phyloP scores from a whole-genome alignment of 2,888 invertebrate species.

The Brenthis ino region DNA sequence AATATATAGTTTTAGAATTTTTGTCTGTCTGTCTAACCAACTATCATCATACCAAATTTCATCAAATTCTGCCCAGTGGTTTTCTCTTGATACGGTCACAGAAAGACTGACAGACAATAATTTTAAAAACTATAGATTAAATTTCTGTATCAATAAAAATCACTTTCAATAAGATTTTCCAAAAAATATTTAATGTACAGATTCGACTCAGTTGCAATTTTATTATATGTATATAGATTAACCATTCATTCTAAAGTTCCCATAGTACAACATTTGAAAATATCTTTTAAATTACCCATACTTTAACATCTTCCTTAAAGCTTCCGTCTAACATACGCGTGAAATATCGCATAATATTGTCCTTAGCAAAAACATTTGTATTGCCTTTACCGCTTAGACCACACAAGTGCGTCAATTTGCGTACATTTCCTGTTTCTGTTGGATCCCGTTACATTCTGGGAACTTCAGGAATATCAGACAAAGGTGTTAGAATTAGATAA shows the following conservation, averaged over 20 bases:
- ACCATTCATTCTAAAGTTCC: not conserved
- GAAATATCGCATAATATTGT: conserved; percentile 21
- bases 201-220: too few species aligned
- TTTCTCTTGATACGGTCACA: too few species aligned
- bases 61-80: too few species aligned
- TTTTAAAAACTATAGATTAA: too few species aligned
- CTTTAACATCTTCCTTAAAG: conserved; percentile 14
- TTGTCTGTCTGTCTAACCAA: too few species aligned
- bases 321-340: conserved; percentile 15
- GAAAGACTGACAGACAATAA: too few species aligned
- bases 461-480: not conserved
- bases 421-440: conserved; percentile 47
- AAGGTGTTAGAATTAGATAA: not conserved
- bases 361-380: conserved; percentile 15
- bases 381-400: conserved; percentile 36
- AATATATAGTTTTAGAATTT: too few species aligned
- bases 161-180: too few species aligned
- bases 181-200: too few species aligned
- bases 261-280: conserved; percentile 9
- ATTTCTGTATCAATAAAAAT: too few species aligned
- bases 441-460: conserved; percentile 18
- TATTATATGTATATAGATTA: too few species aligned
- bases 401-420: conserved; percentile 49
- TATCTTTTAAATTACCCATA: conserved; percentile 27
- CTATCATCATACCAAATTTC: too few species aligned